phyloP scores from a whole-genome alignment of 1,140 invertebrate genomes.

The Acromyrmex charruanus region DNA sequence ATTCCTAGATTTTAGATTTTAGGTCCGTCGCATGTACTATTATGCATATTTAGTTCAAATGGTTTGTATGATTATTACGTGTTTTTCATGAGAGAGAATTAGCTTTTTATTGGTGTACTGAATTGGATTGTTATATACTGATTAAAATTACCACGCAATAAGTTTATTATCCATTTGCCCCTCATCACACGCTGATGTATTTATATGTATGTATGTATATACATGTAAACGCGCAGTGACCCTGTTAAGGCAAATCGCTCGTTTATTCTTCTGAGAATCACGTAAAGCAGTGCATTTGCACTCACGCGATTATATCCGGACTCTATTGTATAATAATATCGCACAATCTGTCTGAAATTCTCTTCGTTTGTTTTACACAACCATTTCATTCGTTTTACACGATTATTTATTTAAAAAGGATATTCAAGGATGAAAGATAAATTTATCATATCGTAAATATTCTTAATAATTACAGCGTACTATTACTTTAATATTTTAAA shows the following conservation, averaged over 20 bases:
- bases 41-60: slow-evolving; percentile 30
- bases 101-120: slow-evolving; percentile 12
- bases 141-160: slow-evolving; percentile 18
- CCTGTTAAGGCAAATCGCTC: slow-evolving; percentile 41
- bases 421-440: not conserved
- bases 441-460: not conserved
- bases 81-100: not conserved
- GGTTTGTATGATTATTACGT: not conserved
- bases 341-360: not conserved
- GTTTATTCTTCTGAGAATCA: slow-evolving; percentile 28
- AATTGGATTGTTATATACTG: slow-evolving; percentile 22
- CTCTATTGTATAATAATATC: not conserved
- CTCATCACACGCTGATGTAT: not conserved
- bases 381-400: not conserved
- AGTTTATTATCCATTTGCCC: slow-evolving; percentile 23
- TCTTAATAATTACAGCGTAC: not conserved
- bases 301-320: slow-evolving; percentile 27
- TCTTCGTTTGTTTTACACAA: not conserved
- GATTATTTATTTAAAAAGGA: not conserved
- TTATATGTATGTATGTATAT: not conserved
- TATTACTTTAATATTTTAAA: not conserved
- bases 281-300: not conserved
- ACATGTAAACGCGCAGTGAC: slow-evolving; percentile 21
- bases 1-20: slow-evolving; percentile 22
- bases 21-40: not conserved